Conservation (phyloP, 2,113 vertebrate genomes). For the Tonatia bakeri region DNA sequence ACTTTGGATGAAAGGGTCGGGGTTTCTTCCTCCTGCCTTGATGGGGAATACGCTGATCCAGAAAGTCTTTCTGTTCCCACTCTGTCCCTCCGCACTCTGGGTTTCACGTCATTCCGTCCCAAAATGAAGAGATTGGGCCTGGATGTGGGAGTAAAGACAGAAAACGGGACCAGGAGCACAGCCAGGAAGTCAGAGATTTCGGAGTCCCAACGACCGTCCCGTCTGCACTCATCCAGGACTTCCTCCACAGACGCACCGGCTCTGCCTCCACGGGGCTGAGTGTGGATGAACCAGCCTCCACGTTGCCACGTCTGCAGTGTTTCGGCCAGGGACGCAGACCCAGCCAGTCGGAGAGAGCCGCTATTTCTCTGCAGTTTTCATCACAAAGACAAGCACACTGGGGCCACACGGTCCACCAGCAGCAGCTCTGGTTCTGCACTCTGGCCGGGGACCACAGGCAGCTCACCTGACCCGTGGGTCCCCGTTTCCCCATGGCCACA, state of each 20-base stretch:
- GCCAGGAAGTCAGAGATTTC: rapidly evolving
- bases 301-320: background rate
- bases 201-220: rapidly evolving
- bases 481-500: background rate
- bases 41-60: rapidly evolving
- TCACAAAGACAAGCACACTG: too few relatives aligned
- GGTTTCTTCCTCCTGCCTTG: background rate
- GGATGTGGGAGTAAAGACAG: background rate
- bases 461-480: rapidly evolving
- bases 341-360: background rate
- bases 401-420: rapidly evolving
- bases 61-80: background rate
- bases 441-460: background rate
- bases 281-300: rapidly evolving
- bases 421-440: too few relatives aligned
- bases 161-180: rapidly evolving
- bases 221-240: rapidly evolving
- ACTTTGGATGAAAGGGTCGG: rapidly evolving
- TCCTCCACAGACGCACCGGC: rapidly evolving
- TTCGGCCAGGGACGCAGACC: rapidly evolving
- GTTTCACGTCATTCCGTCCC: background rate
- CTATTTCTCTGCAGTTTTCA: too few relatives aligned
- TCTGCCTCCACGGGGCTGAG: background rate
- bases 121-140: background rate
- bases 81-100: rapidly evolving